Evolutionary conservation across 2,888 invertebrate genomes (phyloP), one percentile per base, ranked within the genome.

Genomic region (Lumbricus terrestris): DNA sequence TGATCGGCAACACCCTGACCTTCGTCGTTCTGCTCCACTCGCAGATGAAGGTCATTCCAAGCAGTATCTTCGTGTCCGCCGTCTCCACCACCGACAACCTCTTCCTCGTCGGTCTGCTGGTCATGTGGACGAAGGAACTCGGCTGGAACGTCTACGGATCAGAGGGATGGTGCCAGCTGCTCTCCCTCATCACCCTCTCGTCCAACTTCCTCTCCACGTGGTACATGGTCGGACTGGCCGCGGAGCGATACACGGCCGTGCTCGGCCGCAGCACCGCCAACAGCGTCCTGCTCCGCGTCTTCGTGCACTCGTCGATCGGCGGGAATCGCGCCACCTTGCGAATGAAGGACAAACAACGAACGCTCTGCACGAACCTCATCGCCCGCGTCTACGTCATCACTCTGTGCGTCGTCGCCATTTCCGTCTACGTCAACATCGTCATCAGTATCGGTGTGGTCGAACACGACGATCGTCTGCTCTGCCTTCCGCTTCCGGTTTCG

Each of bases 371-470:
- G 69, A 47, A 23, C 33, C n/a, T 69, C 89, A 69, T 69, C 89
- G 35, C 35, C 5, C 34, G 34, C 83, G 13, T 33, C 69, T 37
- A 37, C 34, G n/a, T 85, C 69, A 82, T 90, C 82, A 85, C 35
- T 85, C 38, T 40, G 34, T 34, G 33, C 90, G n/a, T 88, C 90
- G 8, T 90, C 90, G 37, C 83, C 38, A n/a, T 90, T 42, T 37
- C 83, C 38, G 69, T 90, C 83, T 35, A 83, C 90, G 82, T 90
- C 34, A 90, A 35, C 89, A 42, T 40, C 89, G 40, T 89, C 85
- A 83, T 90, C 90, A 82, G n/a, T 69, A 69, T 69, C 29, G 69
- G 69, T 5, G 69, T 69, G 0, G 69, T 69, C 4, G 34, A 34
- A 35, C 33, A 37, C 69, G 33, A 34, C n/a, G 23, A 35, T 20